phyloP scores from a whole-genome alignment of 2,797 vertebrate genomes.

The Propithecus perrieri region DNA sequence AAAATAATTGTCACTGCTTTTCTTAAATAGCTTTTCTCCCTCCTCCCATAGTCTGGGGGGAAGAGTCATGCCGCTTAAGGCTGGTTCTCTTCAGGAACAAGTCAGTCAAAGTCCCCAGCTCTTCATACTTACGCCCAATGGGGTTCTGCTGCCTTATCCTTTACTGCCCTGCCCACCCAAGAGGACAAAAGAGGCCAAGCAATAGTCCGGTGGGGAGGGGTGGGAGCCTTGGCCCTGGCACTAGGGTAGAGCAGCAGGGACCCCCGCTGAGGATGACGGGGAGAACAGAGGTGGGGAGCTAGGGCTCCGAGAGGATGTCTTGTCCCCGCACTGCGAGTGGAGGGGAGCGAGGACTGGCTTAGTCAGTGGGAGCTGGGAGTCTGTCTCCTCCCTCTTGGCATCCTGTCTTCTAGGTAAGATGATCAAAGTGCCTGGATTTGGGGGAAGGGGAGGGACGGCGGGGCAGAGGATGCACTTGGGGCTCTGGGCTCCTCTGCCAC shows the following conservation, averaged over 20 bases:
- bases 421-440: neutral
- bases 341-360: accelerated
- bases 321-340: neutral
- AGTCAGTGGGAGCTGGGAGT: neutral
- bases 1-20: neutral
- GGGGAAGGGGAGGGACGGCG: neutral
- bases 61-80: neutral
- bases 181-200: neutral
- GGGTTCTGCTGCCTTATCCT: neutral
- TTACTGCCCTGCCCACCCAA: neutral
- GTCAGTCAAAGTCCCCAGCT: neutral
- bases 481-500: too few relatives aligned
- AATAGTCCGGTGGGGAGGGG: neutral
- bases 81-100: neutral
- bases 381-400: neutral
- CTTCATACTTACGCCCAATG: too few relatives aligned
- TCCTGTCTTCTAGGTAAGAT: neutral
- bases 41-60: neutral
- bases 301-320: too few relatives aligned
- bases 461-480: neutral
- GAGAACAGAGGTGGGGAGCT: neutral
- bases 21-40: neutral
- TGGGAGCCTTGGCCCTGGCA: neutral
- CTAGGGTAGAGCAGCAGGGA: neutral
- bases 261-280: neutral